Base-by-base conservation (phyloP, 2,113 vertebrate genomes). In the Dromaius novaehollandiae region DNA sequence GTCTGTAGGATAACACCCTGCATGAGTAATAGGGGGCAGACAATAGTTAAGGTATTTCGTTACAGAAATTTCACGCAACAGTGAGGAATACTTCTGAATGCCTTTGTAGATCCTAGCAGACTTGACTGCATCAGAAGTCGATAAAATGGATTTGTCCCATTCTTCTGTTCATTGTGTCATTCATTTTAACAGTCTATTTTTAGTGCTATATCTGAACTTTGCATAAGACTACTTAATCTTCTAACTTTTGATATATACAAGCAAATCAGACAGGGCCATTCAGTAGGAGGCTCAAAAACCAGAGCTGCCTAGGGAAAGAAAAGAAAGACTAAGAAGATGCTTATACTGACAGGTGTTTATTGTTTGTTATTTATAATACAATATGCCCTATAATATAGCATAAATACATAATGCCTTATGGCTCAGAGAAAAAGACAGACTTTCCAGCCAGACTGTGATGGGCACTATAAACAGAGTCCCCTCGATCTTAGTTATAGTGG, bases 61-160 rank as follows among this genome's bases (percentile, higher is more conserved):
- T 79, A 73, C 38, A 81, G 70, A 90, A 93, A 80, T 81, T 92
- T 96, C 82, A 92, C 90, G 83, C n/a, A 58, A 13, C n/a, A 70
- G 14, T 84, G 74, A 93, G 18, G 28, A 88, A 86, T 93, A 88
- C 60, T 93, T 90, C 74, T 63, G 60, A 86, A 74, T 80, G 42
- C 21, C 53, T 97, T 94, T 95, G 74, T 94, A 93, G 70, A 86
- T 2, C 79, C 80, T 63, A 42, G 70, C 76, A 56, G 81, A 61
- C 51, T 76, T 88, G 81, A 16, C 73, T 88, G 48, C 30, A 38
- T 38, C 61, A 48, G 53, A 80, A 89, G 28, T 22, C 92, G 92
- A 86, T 91, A 79, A 94, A 96, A 95, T 38, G 48, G 18, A 82
- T 94, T 96, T 95, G 74, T 69, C 68, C 46, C 51, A 76, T 93